These are phyloP conservation scores for Stegostoma tigrinum DNA, from an alignment of 2,113 vertebrate genomes.

Conservation along the genomic window DNA sequence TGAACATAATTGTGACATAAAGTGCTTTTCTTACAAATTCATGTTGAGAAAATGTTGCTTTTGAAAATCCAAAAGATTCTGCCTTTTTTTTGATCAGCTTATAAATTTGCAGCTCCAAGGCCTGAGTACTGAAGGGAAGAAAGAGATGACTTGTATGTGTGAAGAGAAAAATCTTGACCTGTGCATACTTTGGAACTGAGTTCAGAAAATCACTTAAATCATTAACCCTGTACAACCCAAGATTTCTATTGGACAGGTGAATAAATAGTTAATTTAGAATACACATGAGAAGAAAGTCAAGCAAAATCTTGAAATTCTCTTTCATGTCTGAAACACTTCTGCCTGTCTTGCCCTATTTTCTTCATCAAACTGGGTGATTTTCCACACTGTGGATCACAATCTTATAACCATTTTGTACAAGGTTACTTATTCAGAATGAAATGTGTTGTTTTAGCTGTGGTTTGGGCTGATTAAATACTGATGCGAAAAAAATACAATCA, in stretches of 20 bases:
- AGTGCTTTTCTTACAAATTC: not conserved
- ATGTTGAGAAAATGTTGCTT: not conserved
- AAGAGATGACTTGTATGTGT: not conserved
- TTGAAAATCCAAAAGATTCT: not conserved
- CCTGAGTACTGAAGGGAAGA: not conserved
- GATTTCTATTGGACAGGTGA: slow-evolving; percentile 3
- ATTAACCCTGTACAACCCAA: not conserved
- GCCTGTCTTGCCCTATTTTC: slow-evolving; percentile 9
- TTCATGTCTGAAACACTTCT: not conserved
- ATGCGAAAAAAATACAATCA: slow-evolving; percentile 21
- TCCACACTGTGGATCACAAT: slow-evolving; percentile 6
- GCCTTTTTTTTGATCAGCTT: not conserved
- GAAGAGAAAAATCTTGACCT: too few species aligned
- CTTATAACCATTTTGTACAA: slow-evolving; percentile 8
- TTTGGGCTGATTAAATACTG: slow-evolving; percentile 5
- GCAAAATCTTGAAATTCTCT: not conserved
- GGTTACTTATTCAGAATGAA: slow-evolving; percentile 11
- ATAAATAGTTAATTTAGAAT: slow-evolving; percentile 16
- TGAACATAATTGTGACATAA: not conserved
- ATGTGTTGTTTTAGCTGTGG: slow-evolving; percentile 29
- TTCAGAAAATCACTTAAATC: not conserved
- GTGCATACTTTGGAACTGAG: not conserved
- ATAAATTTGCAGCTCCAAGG: not conserved
- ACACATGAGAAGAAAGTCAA: not conserved
- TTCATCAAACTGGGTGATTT: not conserved